Percentiles rank a stretch among this genome's conserved stretches.
phyloP scores from a whole-genome alignment of 2,888 invertebrate genomes.

The Drosophila rubida region DNA sequence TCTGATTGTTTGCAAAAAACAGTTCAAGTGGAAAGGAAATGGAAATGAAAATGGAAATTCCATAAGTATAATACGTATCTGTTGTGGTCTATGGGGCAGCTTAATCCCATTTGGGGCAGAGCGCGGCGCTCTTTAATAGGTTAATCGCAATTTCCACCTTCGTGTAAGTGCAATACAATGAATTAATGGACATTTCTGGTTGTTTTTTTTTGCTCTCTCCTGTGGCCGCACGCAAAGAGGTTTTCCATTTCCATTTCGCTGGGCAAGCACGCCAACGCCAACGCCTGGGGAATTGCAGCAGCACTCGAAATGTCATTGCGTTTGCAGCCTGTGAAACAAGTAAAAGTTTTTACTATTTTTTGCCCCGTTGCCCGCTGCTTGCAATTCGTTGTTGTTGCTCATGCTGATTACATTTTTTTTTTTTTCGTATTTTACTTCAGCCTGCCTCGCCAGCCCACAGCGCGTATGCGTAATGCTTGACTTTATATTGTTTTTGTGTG shows the following conservation, averaged over 20 bases:
- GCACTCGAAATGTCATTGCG: slow-evolving; percentile 59
- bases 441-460: slow-evolving; percentile 32
- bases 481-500: slow-evolving; percentile 12
- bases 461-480: slow-evolving; percentile 65
- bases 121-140: slow-evolving; percentile 42
- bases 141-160: slow-evolving; percentile 62
- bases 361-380: slow-evolving; percentile 23
- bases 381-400: slow-evolving; percentile 43
- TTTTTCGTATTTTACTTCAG: slow-evolving; percentile 3
- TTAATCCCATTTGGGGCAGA: slow-evolving; percentile 45
- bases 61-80: slow-evolving; percentile 2
- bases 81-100: slow-evolving; percentile 19
- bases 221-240: slow-evolving; percentile 41
- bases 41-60: slow-evolving; percentile 27
- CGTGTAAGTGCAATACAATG: slow-evolving; percentile 47
- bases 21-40: slow-evolving; percentile 22
- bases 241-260: slow-evolving; percentile 1
- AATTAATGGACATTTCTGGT: slow-evolving; percentile 37
- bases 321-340: slow-evolving; percentile 32
- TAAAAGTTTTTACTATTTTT: slow-evolving; percentile 22
- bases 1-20: slow-evolving; percentile 3
- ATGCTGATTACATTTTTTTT: slow-evolving; percentile 16
- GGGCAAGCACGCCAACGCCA: slow-evolving; percentile 38
- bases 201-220: slow-evolving; percentile 10
- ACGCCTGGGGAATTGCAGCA: slow-evolving; percentile 35